Evolutionary conservation across 2,888 invertebrate genomes (phyloP).

Genomic region (Germaria angustata): DNA sequence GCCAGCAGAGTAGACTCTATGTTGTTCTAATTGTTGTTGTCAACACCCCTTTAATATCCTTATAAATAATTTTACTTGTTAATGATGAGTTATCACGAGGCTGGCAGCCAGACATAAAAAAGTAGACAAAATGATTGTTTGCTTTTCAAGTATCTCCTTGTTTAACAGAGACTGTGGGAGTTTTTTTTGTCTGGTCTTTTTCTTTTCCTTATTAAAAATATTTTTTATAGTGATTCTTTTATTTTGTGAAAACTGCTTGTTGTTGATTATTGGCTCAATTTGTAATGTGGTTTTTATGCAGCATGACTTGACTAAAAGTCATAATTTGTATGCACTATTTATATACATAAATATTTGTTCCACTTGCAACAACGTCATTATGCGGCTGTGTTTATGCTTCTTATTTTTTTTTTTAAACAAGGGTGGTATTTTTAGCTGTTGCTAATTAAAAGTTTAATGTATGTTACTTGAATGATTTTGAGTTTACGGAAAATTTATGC

Average conservation of each 20-base stretch:
- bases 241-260: not conserved
- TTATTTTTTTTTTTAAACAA: not conserved
- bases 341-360: not conserved
- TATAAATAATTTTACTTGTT: conserved; percentile 46
- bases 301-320: conserved; percentile 14
- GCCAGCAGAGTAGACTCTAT: not conserved
- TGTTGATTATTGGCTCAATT: conserved; percentile 49
- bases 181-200: conserved; percentile 30
- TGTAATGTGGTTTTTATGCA: conserved; percentile 34
- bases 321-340: conserved; percentile 24
- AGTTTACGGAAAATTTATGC: not conserved
- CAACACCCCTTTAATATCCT: conserved; percentile 14
- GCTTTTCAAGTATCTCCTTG: not conserved
- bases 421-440: conserved; percentile 46
- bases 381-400: not conserved
- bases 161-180: conserved; percentile 32
- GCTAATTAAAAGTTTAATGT: conserved; percentile 66
- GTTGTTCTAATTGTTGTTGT: not conserved
- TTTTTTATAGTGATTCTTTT: too few relatives aligned
- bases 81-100: conserved; percentile 58
- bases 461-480: conserved; percentile 36
- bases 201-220: not conserved
- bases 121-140: conserved; percentile 21
- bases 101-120: conserved; percentile 20
- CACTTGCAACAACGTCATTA: not conserved